These are phyloP conservation scores for Andricus curvator DNA, from an alignment of 2,888 invertebrate species.

Conservation along the genomic window DNA sequence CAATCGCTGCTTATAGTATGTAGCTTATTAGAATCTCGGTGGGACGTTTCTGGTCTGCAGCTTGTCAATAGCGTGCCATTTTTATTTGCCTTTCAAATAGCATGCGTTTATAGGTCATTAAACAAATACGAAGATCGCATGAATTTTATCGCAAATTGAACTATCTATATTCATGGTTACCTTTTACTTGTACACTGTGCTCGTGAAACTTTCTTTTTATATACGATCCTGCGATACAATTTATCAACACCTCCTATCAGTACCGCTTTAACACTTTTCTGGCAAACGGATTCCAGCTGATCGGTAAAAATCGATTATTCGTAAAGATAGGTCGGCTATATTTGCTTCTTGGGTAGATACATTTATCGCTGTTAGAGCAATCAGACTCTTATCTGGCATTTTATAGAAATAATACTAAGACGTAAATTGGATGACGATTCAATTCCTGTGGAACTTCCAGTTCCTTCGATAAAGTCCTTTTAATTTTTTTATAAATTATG, in stretches of 20 bases:
- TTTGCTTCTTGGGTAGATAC: conserved; percentile 11
- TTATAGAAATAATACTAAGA: conserved; percentile 6
- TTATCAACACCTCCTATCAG: conserved; percentile 29
- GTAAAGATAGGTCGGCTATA: conserved; percentile 24
- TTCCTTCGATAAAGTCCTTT: not conserved
- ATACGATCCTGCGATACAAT: conserved; percentile 14
- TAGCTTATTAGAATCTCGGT: not conserved
- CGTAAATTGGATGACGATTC: conserved; percentile 17
- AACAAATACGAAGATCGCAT: conserved; percentile 37
- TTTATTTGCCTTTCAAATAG: conserved; percentile 49
- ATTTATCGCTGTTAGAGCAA: conserved; percentile 22
- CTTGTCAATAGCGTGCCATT: conserved; percentile 51
- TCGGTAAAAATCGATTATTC: conserved; percentile 23
- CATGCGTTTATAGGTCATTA: conserved; percentile 52
- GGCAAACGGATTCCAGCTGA: conserved; percentile 11
- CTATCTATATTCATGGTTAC: conserved; percentile 4
- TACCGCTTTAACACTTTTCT: conserved; percentile 5
- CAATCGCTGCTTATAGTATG: not conserved
- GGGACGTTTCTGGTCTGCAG: not conserved
- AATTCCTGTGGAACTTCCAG: not conserved
- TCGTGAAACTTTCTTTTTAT: conserved; percentile 25
- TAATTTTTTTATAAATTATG: too few relatives aligned
- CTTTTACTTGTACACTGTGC: not conserved
- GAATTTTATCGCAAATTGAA: conserved; percentile 15
- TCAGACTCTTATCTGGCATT: conserved; percentile 16